A percentile compares a stretch with the other conserved stretches of the same genome.
phyloP scores from a whole-genome alignment of 2,113 vertebrate species.

The Pelusios castaneus region DNA sequence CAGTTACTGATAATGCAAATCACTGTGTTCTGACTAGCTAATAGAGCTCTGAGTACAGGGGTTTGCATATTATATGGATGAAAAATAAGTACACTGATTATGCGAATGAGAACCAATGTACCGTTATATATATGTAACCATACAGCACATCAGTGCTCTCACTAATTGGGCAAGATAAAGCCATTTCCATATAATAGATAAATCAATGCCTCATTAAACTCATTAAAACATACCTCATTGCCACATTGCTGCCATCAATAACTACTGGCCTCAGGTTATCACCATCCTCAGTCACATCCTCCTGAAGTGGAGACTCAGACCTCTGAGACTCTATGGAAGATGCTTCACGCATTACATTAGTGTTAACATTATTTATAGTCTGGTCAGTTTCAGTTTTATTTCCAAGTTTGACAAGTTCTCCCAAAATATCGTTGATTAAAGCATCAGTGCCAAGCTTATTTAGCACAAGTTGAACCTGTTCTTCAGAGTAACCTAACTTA shows the following conservation, averaged over 20 bases:
- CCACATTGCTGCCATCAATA: slow-evolving; percentile 97
- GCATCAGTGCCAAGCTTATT: slow-evolving; percentile 94
- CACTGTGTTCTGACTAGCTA: not conserved
- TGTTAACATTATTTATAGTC: slow-evolving; percentile 70
- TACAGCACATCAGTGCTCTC: not conserved
- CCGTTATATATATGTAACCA: not conserved
- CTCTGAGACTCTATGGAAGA: slow-evolving; percentile 85
- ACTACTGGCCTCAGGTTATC: slow-evolving; percentile 95
- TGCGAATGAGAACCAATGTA: not conserved
- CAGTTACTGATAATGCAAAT: not conserved
- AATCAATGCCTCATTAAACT: slow-evolving; percentile 6
- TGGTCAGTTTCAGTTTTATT: slow-evolving; percentile 90
- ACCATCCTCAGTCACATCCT: slow-evolving; percentile 84
- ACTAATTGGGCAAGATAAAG: not conserved
- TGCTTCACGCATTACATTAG: slow-evolving; percentile 75
- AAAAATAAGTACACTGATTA: not conserved
- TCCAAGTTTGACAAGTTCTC: slow-evolving; percentile 96
- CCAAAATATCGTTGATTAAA: slow-evolving; percentile 97
- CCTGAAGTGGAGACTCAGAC: slow-evolving; percentile 87
- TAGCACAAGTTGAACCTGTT: slow-evolving; percentile 92
- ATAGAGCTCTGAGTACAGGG: not conserved
- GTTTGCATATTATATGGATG: accelerated
- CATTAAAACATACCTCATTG: slow-evolving; percentile 90
- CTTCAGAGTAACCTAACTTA: slow-evolving; percentile 96
- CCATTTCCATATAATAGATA: slow-evolving; percentile 9